Evolutionary conservation across 2,888 invertebrate species (phyloP), one percentile per base, ranked within the genome.

Genomic region (Oxycera nigricornis): DNA sequence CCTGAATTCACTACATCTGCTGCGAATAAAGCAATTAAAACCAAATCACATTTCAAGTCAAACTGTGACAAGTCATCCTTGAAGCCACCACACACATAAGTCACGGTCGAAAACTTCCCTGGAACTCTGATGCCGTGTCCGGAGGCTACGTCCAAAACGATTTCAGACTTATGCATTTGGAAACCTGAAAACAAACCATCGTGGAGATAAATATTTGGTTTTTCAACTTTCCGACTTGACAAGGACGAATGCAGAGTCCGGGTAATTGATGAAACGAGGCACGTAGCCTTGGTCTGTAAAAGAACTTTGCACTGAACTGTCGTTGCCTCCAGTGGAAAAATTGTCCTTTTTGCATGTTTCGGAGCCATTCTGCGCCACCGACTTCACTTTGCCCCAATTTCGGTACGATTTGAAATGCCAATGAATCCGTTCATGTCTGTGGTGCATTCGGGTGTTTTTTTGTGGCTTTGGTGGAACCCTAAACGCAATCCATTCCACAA

Each of bases 21-120:
- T 65, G 20, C 65, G 41, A 41, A 65, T 41, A 22, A 65, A 65
- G 41, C 41, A 65, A 65, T 65, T 65, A 65, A 65, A 65, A 41
- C 39, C 65, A 65, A 65, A 65, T 65, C 65, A 65, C 65, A 65
- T 65, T 65, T 65, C 65, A 65, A 24, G 41, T 65, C 41, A 41
- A 65, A 17, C 20, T 24, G 41, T 65, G 65, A 65, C 65, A 65
- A 65, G 24, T 41, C 41, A 41, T 65, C 65, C 65, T 39, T 61
- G 20, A 41, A 22, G 39, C 39, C 30, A 65, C 39, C 65, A 65
- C 39, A 65, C 65, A 65, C 62, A 62, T 62, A 62, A 62, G 22
- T 41, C 65, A n/a, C 17, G 24, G 24, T 24, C 24, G 39, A 35
- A 65, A 65, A 65, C 3, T 65, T 65, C 24, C 55, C 55, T 3